Base-by-base conservation (phyloP, 92 coral and sea anemone species). In the Scolanthus callimorphus region DNA sequence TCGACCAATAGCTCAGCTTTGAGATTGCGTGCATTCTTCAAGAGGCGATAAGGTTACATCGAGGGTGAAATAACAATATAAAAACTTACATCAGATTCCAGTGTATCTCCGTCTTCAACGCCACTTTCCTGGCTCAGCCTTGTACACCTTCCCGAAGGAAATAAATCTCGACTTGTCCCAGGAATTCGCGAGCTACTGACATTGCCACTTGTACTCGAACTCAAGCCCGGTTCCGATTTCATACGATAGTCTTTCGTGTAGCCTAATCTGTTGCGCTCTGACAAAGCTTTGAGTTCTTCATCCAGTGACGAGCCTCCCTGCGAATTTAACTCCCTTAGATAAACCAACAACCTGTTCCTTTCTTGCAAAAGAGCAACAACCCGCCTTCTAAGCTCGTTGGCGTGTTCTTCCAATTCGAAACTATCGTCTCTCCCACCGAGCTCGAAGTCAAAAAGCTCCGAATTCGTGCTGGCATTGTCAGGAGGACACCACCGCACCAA, bases 361-460 rank as follows among this genome's bases (percentile, higher is more conserved):
- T 82, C 85, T 13, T 41, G 78, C 12, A 73, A 60, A 62, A 81
- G 63, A 57, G 45, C 65, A 15, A 76, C 27, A 25, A 81, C 52
- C 13, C 47, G 50, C 31, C 70, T 31, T 54, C 70, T 37, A 4
- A 56, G 81, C n/a, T 81, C 85, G 31, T 77, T 78, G 19, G 37
- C 63, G 27, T 53, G 76, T 1, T 52, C 73, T 19, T 43, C 73
- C 23, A 30, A 56, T 23, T 71, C 74, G 39, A 56, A 51, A 19
- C 69, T 62, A 31, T 63, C 78, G 27, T 49, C 68, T 58, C 57
- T 68, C 29, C 71, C 61, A 17, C 74, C 85, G 51, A 78, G 38
- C 46, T 70, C 79, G 44, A 74, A 78, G 29, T 70, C 74, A 24
- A 47, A 71, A 29, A 71, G 48, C 23, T 63, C 74, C 15, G 65